Evolutionary conservation across 1,140 invertebrate species (phyloP), one percentile per base, ranked within the genome.

Genomic region (Radopholus similis): DNA sequence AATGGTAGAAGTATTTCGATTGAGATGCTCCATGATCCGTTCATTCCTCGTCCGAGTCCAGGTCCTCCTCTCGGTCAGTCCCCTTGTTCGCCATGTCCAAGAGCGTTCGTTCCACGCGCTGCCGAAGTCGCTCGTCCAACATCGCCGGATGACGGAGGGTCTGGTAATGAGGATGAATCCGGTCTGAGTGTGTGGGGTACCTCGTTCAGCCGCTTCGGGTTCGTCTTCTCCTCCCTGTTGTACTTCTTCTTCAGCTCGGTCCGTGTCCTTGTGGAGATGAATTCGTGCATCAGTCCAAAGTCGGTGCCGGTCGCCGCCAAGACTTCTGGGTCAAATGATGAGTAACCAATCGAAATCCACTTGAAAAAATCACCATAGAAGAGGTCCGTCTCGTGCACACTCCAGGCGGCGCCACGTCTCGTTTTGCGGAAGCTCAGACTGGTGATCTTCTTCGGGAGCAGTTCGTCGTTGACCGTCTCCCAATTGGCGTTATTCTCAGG

Each of bases 231-330:
- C 54, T 74, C 72, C 40, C 72, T 62, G 34, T 64, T 71, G 47
- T 64, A 74, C 67, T 74, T 74, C 37, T 76, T 74, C 42, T 74
- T 74, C 42, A 74, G 37, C 40, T 74, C 72, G 11, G 66, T 23
- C 2, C 72, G 66, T 11, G 72, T 51, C 38, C 74, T 49, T n/a
- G 38, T 63, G 1, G 68, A 72, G 23, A 74, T 73, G 35, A 73
- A 74, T 42, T 74, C 73, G 32, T 74, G 72, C 72, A 74, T 74
- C 32, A 74, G 57, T 21, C 74, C 51, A 63, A 74, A 74, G 49
- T 74, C 72, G 11, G 72, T 57, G 21, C 72, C 72, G 2, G 72
- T 74, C 23, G 73, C 74, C 26, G 49, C 49, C 44, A 74, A 38
- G 28, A 74, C 60, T 32, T 69, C 72, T 72, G 53, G 51, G 66